phyloP scores from a whole-genome alignment of 2,113 vertebrate species.

The Aspiorhynchus laticeps region DNA sequence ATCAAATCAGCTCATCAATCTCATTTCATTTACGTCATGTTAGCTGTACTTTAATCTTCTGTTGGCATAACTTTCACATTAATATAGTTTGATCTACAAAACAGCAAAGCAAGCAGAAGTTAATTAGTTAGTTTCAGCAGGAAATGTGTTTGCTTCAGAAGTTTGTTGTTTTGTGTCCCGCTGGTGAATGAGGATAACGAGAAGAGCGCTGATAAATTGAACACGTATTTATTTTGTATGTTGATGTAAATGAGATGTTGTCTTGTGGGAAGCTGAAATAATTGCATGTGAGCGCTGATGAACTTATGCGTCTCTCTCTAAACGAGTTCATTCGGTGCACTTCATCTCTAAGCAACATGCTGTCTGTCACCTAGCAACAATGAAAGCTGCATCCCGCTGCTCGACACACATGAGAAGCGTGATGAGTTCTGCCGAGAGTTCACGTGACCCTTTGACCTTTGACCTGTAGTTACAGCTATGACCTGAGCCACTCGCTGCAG shows the following conservation, averaged over 20 bases:
- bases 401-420: not conserved
- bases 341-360: not conserved
- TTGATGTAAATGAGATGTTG: not conserved
- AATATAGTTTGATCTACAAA: no score
- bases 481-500: constrained; percentile 96
- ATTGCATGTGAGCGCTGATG: not conserved
- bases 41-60: no score
- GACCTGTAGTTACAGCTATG: constrained; percentile 92
- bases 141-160: no score
- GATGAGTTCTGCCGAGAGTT: not conserved
- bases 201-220: no score
- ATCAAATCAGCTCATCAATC: no score
- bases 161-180: no score
- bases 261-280: not conserved
- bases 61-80: no score
- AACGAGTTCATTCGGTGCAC: not conserved
- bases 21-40: no score
- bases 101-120: no score
- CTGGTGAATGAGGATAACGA: no score
- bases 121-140: not conserved
- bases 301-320: not conserved
- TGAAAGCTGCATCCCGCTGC: not conserved
- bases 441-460: constrained; percentile 37
- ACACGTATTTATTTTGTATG: no score
- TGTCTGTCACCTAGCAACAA: not conserved